These are phyloP conservation scores for Furcifer pardalis DNA, from an alignment of 2,797 vertebrate genomes.

Conservation along the genomic window DNA sequence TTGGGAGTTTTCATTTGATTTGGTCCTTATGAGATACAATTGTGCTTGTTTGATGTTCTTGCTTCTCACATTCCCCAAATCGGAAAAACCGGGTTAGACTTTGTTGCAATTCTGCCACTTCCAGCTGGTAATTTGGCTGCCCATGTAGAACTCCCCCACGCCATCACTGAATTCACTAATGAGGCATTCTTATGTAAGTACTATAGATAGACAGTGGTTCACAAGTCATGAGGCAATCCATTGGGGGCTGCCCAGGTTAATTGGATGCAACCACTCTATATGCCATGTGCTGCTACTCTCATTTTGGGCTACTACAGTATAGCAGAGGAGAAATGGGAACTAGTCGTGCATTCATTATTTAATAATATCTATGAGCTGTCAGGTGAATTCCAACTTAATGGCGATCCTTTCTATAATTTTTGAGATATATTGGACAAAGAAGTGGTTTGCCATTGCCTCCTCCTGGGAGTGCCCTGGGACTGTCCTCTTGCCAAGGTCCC, in stretches of 20 bases:
- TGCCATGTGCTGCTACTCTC: neutral
- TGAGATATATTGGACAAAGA: too few relatives aligned
- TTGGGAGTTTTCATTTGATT: neutral
- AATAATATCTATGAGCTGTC: too few relatives aligned
- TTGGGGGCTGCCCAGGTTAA: neutral
- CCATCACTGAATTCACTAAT: neutral
- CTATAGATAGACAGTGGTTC: too few relatives aligned
- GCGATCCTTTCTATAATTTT: too few relatives aligned
- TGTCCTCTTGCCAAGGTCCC: too few relatives aligned
- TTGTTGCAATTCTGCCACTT: neutral
- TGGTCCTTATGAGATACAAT: neutral
- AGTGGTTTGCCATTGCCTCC: too few relatives aligned
- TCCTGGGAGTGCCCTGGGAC: too few relatives aligned
- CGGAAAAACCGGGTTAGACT: neutral
- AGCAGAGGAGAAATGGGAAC: neutral
- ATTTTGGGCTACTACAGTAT: neutral
- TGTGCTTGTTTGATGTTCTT: neutral
- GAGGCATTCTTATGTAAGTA: neutral
- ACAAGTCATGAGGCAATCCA: neutral
- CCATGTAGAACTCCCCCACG: neutral
- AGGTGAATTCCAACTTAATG: too few relatives aligned
- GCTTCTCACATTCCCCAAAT: neutral
- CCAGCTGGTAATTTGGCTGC: neutral
- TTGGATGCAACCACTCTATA: neutral
- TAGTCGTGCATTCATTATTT: too few relatives aligned